Evolutionary conservation across 35 echinoderm and acorn worm species (phyloP).

Genomic region (Patiria miniata): DNA sequence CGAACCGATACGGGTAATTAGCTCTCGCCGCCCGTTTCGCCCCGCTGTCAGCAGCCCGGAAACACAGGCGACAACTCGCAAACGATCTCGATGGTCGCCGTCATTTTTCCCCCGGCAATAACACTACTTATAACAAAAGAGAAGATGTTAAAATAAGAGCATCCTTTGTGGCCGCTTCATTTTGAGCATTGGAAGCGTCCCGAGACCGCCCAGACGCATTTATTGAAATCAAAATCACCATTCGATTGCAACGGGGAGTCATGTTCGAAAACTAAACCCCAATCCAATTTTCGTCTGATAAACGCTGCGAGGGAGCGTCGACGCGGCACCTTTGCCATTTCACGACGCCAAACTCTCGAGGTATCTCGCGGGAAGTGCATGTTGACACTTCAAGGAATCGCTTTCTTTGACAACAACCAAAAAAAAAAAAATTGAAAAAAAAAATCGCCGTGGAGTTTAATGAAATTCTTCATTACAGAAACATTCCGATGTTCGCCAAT

Average conservation of each 20-base stretch:
- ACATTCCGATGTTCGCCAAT: too few relatives aligned
- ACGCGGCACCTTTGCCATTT: not conserved
- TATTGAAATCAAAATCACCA: not conserved
- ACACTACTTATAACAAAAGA: not conserved
- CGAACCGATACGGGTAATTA: too few relatives aligned
- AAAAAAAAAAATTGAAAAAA: too few relatives aligned
- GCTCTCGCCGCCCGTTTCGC: too few relatives aligned
- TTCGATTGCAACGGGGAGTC: not conserved
- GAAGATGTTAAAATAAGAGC: too few relatives aligned
- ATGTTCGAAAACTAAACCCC: not conserved
- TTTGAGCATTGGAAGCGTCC: not conserved
- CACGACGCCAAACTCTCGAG: not conserved
- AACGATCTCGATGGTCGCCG: not conserved
- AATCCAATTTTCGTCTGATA: constrained; percentile 6
- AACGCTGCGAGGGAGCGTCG: not conserved
- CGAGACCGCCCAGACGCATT: not conserved
- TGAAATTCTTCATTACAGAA: too few relatives aligned
- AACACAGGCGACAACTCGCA: not conserved
- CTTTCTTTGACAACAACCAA: too few relatives aligned
- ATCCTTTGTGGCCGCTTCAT: too few relatives aligned
- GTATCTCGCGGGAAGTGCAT: too few relatives aligned
- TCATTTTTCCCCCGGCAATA: not conserved
- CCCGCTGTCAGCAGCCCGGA: not conserved
- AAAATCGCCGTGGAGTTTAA: too few relatives aligned
- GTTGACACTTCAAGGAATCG: too few relatives aligned